Evolutionary conservation across 2,797 vertebrate genomes (phyloP).

Genomic region (Microchirus variegatus): DNA sequence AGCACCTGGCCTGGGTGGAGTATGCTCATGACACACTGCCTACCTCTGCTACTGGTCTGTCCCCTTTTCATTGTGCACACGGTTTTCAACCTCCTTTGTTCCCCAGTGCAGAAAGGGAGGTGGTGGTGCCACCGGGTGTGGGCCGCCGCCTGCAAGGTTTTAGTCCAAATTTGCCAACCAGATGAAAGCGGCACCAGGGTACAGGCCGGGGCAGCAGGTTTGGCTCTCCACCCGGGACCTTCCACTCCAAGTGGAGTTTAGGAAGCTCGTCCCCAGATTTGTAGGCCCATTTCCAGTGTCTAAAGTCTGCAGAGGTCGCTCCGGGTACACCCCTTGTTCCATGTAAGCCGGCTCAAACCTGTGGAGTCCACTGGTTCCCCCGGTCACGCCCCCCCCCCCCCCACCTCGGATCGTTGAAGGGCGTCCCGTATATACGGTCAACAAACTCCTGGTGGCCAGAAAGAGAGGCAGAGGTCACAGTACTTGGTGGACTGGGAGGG

Average conservation of each 20-base stretch:
- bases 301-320: not conserved
- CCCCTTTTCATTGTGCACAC: not conserved
- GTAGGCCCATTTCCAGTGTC: not conserved
- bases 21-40: not conserved
- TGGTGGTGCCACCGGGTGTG: not conserved
- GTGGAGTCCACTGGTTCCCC: not conserved
- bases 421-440: no score
- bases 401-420: not conserved
- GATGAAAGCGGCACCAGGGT: not conserved
- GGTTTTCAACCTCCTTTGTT: not conserved
- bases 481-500: no score
- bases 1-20: not conserved
- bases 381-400: not conserved
- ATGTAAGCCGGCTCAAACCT: not conserved
- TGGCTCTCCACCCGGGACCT: not conserved
- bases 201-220: not conserved
- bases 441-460: no score
- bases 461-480: no score
- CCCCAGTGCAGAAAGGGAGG: not conserved
- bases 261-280: not conserved
- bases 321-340: not conserved
- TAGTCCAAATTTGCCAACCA: no score
- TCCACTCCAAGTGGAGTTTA: no score
- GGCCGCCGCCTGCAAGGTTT: not conserved
- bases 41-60: not conserved